A percentile compares a stretch with the other conserved stretches of the same genome.
phyloP scores from a whole-genome alignment of 2,113 vertebrate species.

The Dolichallabes microphthalmus region DNA sequence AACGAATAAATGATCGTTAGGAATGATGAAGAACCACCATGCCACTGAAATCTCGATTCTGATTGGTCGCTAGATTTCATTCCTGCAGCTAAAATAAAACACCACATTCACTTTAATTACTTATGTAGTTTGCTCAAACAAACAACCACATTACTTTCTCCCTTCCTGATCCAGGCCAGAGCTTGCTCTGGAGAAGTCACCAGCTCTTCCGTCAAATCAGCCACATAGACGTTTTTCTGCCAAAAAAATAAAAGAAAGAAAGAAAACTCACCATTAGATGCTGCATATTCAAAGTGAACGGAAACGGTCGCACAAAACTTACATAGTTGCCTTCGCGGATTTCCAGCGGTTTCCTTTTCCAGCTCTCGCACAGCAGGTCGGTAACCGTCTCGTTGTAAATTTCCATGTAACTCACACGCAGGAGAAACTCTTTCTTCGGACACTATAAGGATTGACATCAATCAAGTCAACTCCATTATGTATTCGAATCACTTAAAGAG shows the following conservation, averaged over 20 bases:
- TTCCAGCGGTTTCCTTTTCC: conserved; percentile 89
- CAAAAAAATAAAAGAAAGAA: too few relatives aligned
- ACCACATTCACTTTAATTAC: not conserved
- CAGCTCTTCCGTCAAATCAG: conserved; percentile 90
- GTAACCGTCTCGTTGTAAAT: conserved; percentile 96
- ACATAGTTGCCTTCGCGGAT: conserved; percentile 88
- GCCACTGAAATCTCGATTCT: not conserved
- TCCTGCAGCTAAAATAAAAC: not conserved
- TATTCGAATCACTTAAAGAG: not conserved
- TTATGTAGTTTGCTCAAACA: not conserved
- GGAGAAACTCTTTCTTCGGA: conserved; percentile 90
- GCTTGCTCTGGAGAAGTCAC: conserved; percentile 83
- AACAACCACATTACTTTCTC: conserved; percentile 82
- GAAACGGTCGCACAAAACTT: conserved; percentile 57
- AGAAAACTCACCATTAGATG: too few relatives aligned
- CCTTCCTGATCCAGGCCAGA: conserved; percentile 87
- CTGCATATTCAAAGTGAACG: not conserved
- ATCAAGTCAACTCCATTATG: not conserved
- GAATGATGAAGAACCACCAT: not conserved
- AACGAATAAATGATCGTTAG: not conserved
- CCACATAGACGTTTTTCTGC: conserved; percentile 91
- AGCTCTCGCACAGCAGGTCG: conserved; percentile 85
- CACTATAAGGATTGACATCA: conserved; percentile 66
- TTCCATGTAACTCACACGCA: conserved; percentile 96
- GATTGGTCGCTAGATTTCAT: not conserved